A percentile compares a stretch with the other conserved stretches of the same genome.
These are phyloP conservation scores for Eugnorisma glareosa DNA, from an alignment of 2,888 invertebrate species.

Conservation along the genomic window DNA sequence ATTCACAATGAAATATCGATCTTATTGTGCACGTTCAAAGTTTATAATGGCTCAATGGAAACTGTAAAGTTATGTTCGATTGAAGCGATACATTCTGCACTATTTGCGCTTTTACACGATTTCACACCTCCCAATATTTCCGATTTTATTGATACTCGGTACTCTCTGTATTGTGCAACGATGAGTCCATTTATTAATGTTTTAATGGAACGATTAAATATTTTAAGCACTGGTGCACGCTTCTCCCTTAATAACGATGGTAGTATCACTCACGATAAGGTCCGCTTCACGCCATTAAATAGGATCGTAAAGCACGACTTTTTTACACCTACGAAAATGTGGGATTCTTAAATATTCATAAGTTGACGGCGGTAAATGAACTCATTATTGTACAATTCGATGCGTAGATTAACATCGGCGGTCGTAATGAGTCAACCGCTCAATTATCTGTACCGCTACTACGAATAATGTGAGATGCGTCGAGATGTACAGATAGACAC, in stretches of 20 bases:
- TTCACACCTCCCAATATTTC: constrained; percentile 76
- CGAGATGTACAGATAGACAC: constrained; percentile 74
- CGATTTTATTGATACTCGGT: constrained; percentile 56
- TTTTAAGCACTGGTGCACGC: constrained; percentile 55
- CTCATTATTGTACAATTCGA: constrained; percentile 83
- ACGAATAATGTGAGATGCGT: constrained; percentile 72
- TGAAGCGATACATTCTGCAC: constrained; percentile 63
- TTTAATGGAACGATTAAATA: constrained; percentile 63
- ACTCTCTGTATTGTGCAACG: constrained; percentile 55
- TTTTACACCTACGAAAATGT: constrained; percentile 77
- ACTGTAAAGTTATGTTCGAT: constrained; percentile 62
- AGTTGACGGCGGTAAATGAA: constrained; percentile 82
- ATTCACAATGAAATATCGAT: constrained; percentile 54
- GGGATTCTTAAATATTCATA: constrained; percentile 85
- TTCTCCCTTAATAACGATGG: constrained; percentile 52
- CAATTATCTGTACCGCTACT: constrained; percentile 79
- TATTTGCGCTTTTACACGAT: constrained; percentile 74
- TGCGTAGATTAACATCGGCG: constrained; percentile 83
- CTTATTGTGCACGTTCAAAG: constrained; percentile 57
- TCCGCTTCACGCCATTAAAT: constrained; percentile 74
- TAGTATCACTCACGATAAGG: constrained; percentile 71
- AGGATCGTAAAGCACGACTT: constrained; percentile 75
- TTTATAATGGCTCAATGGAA: constrained; percentile 66
- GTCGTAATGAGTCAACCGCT: constrained; percentile 80
- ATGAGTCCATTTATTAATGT: constrained; percentile 60